Evolutionary conservation across 2,113 vertebrate species (phyloP), one percentile per base, ranked within the genome.

Genomic region (Odobenus rosmarus): DNA sequence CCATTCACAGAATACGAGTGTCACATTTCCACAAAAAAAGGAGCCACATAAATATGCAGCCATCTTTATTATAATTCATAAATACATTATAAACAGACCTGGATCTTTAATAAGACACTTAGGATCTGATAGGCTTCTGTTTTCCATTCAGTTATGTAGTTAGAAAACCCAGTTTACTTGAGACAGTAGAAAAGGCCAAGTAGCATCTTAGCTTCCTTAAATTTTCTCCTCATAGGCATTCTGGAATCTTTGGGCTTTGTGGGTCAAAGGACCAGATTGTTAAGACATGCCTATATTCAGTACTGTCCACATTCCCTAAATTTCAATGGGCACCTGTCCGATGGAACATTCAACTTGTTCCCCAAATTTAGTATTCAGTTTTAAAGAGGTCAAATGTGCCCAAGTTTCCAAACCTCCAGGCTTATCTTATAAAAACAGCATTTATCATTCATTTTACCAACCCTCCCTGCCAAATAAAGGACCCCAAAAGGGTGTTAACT

Each of bases 1-100:
- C 19, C 24, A 81, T 9, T 55, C 26, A 36, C 1, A 23, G 55
- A 33, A 36, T 79, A 67, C 5, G 13, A 61, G 9, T 5, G 11
- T 8, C 55, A 39, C 4, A 72, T 11, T 85, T 72, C 21, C 39
- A 88, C 2, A 62, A 16, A 61, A 94, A 82, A 39, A 53, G 46
- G 36, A 81, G 46, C 16, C 55, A 93, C 84, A 93, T 12, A 67
- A 81, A 21, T 57, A 53, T 16, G n/a, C 14, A 84, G 8, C 77
- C 36, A 89, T 71, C 46, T 88, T 96, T 91, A 96, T 86, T 90
- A 4, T 21, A 92, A 88, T 71, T 81, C 6, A 64, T 19, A 21
- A 81, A 49, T 74, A 64, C 71, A 92, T 39, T 13, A 85, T 53
- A 89, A 92, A 85, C 23, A 19, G 46, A 64, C 11, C 51, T 87